phyloP scores from a whole-genome alignment of 2,888 invertebrate genomes.

The Branchipolynoe longqiensis region DNA sequence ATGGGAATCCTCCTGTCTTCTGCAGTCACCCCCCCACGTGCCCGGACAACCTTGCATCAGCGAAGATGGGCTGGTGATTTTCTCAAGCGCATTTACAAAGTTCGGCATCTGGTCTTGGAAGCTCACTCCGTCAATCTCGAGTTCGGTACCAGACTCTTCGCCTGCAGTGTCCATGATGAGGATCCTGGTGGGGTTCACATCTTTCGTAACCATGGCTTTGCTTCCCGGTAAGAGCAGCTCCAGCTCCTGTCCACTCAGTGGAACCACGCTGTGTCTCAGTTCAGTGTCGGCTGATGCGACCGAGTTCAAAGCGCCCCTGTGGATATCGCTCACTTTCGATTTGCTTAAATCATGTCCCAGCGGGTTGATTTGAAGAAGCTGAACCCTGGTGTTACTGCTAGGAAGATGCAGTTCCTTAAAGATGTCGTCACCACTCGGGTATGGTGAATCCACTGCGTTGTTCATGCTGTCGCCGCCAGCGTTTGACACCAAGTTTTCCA shows the following conservation, averaged over 20 bases:
- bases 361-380: slow-evolving; percentile 55
- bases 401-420: slow-evolving; percentile 51
- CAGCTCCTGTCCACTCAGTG: not conserved
- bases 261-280: too few relatives aligned
- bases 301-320: not conserved
- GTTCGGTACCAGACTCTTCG: slow-evolving; percentile 50
- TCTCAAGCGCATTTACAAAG: slow-evolving; percentile 24
- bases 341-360: not conserved
- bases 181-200: not conserved
- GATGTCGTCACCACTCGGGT: slow-evolving; percentile 15
- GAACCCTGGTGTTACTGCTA: slow-evolving; percentile 48
- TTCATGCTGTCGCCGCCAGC: slow-evolving; percentile 24
- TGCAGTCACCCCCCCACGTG: too few relatives aligned
- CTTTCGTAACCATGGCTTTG: not conserved
- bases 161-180: slow-evolving; percentile 1
- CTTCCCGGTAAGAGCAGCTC: not conserved
- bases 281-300: not conserved
- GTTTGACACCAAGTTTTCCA: not conserved
- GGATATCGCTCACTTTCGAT: not conserved
- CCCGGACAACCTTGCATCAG: too few relatives aligned
- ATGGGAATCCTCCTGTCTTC: too few relatives aligned
- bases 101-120: slow-evolving; percentile 54
- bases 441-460: not conserved
- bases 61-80: not conserved
- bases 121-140: slow-evolving; percentile 57